Evolutionary conservation across 92 coral and sea anemone species (phyloP).

Genomic region (Parazoanthus swiftii): DNA sequence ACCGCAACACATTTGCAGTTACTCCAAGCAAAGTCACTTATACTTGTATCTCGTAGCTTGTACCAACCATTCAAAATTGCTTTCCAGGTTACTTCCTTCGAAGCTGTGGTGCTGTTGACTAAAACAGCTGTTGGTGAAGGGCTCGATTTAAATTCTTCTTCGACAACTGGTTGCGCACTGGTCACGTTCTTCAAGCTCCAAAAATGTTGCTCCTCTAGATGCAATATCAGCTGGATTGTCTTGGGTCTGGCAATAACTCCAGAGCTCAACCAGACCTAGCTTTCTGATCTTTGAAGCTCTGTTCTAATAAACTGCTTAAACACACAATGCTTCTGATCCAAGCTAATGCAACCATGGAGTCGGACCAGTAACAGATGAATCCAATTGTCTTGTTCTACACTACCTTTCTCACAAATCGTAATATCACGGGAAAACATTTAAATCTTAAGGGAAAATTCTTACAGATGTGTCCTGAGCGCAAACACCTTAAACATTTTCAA

Average conservation of each 20-base stretch:
- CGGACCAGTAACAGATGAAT: slow-evolving; percentile 30
- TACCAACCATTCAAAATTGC: slow-evolving; percentile 28
- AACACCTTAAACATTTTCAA: no score
- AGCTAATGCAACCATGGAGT: slow-evolving; percentile 24
- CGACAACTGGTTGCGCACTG: slow-evolving; percentile 38
- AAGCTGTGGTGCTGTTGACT: neutral
- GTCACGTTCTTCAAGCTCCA: slow-evolving; percentile 32
- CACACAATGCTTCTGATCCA: slow-evolving; percentile 43
- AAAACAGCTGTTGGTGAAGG: neutral
- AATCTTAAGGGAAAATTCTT: no score
- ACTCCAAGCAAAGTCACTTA: slow-evolving; percentile 47
- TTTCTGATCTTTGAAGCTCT: slow-evolving; percentile 50
- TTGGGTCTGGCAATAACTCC: slow-evolving; percentile 46
- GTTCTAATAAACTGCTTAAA: slow-evolving; percentile 60
- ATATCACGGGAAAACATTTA: no score
- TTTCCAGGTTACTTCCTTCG: neutral
- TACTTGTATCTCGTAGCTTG: slow-evolving; percentile 32
- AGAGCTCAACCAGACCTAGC: slow-evolving; percentile 31
- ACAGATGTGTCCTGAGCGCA: no score
- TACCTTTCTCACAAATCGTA: no score
- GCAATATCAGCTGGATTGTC: slow-evolving; percentile 58
- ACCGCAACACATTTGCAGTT: slow-evolving; percentile 49
- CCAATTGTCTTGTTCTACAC: no score
- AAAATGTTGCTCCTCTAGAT: slow-evolving; percentile 50
- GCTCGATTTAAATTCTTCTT: neutral